These are phyloP conservation scores for Cataglyphis cursor DNA, from an alignment of 2,888 invertebrate genomes.

Conservation along the genomic window DNA sequence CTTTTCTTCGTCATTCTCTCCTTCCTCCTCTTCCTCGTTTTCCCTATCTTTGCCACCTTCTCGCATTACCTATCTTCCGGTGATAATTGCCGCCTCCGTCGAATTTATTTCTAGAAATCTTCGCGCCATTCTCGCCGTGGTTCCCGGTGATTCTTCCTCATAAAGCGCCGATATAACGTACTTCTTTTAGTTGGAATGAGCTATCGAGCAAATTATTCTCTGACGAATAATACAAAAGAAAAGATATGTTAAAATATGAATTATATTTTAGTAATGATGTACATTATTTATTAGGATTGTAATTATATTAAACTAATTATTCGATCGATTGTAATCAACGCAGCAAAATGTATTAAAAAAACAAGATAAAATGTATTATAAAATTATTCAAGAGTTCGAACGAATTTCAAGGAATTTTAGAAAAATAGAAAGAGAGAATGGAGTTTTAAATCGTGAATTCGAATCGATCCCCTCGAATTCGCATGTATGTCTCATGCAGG, in stretches of 20 bases:
- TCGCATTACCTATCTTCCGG: conserved; percentile 3
- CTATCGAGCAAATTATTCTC: neutral
- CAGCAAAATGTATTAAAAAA: neutral
- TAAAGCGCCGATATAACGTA: neutral
- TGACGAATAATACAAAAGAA: no score
- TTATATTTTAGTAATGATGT: neutral
- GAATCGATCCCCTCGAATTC: neutral
- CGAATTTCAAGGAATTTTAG: neutral
- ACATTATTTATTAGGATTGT: neutral
- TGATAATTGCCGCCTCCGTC: conserved; percentile 23
- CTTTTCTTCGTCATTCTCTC: conserved; percentile 39
- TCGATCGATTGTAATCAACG: neutral
- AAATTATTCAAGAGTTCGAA: neutral
- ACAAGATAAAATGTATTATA: neutral
- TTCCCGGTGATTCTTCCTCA: neutral
- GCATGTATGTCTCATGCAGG: neutral
- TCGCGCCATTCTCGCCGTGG: neutral
- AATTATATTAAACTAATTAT: neutral
- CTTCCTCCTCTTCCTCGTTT: conserved; percentile 1
- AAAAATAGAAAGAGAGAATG: neutral
- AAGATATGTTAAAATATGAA: neutral
- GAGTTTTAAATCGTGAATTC: neutral
- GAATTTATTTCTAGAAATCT: conserved; percentile 44
- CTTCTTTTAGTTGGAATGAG: neutral
- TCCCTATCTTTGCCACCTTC: neutral